Evolutionary conservation across 2,797 vertebrate genomes (phyloP).

Genomic region (Phataginus tetradactyla): DNA sequence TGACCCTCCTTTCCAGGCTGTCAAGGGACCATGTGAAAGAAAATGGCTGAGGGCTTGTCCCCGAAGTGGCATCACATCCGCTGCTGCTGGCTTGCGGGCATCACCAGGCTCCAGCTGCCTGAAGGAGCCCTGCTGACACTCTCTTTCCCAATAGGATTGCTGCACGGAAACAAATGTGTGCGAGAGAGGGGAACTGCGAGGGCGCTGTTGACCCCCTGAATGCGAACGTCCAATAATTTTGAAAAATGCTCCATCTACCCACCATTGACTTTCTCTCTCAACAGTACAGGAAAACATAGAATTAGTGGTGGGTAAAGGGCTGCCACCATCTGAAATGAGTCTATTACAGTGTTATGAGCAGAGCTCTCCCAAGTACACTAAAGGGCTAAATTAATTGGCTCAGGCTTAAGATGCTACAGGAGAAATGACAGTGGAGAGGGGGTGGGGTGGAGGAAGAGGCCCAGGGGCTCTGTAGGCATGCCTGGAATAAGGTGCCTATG

Average conservation of each 20-base stretch:
- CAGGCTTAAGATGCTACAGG: slow-evolving; percentile 53
- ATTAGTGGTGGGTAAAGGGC: neutral
- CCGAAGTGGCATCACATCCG: neutral
- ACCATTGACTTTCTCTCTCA: slow-evolving; percentile 15
- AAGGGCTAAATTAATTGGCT: slow-evolving; percentile 68
- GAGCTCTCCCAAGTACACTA: slow-evolving; percentile 49
- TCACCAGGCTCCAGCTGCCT: neutral
- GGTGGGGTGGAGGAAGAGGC: neutral
- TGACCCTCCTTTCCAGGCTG: neutral
- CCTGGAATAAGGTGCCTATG: slow-evolving; percentile 52
- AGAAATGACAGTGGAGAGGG: slow-evolving; percentile 34
- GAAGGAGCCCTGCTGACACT: neutral
- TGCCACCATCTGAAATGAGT: neutral
- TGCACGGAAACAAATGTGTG: slow-evolving; percentile 19
- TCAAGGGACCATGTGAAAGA: neutral
- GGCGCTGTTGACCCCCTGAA: neutral
- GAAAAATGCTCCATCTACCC: neutral
- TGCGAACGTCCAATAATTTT: neutral
- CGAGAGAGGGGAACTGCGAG: neutral
- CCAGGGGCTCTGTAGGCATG: neutral
- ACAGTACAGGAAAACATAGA: neutral
- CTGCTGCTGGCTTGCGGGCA: neutral
- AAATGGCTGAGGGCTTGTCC: neutral
- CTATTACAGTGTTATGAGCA: neutral
- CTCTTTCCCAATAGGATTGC: neutral